Base-by-base conservation (phyloP, 2,797 vertebrate genomes). In the Valencia hispanica region DNA sequence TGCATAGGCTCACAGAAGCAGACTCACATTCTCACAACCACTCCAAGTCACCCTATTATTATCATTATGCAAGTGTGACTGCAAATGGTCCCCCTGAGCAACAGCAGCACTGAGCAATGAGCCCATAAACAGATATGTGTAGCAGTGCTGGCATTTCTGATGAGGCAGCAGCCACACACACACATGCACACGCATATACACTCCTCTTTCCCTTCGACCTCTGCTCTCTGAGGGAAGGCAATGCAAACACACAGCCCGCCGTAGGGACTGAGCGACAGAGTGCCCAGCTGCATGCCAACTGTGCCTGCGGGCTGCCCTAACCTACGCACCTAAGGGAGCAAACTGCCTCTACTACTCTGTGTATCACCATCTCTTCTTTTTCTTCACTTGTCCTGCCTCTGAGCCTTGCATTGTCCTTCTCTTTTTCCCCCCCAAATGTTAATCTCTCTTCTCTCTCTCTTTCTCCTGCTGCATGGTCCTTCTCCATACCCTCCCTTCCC, bases 211-310 rank as follows among this genome's bases (percentile, higher is more conserved):
- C 89, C 89, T 91, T 87, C 84, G 90, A 94, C 93, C 93, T 92
- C 92, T 91, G 89, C 90, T 92, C 90, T 91, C 89, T 27, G 69
- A 89, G 87, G 86, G 86, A 90, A 93, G 90, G 85, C 92, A 91
- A 86, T 76, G 89, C 32, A 74, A 82, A 90, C 87, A 90, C 92
- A 92, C 85, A 91, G 87, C 74, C 77, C 71, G 89, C 93, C 91
- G 86, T 83, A 73, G 85, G 95, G 93, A 94, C 80, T 74, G 85
- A 85, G 87, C 87, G 89, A 88, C 89, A 90, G 88, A 76, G 93
- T 93, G 93, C 93, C 92, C 94, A 95, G 94, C 95, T 95, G 95
- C 91, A 93, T 94, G 94, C 90, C 94, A 95, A 94, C 93, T 93
- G 92, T 55, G 91, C 93, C 93, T 80, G 87, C 87, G 82, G 92